A percentile compares a stretch with the other conserved stretches of the same genome.
phyloP scores from a whole-genome alignment of 2,888 invertebrate species.

The Cosmia pyralina region DNA sequence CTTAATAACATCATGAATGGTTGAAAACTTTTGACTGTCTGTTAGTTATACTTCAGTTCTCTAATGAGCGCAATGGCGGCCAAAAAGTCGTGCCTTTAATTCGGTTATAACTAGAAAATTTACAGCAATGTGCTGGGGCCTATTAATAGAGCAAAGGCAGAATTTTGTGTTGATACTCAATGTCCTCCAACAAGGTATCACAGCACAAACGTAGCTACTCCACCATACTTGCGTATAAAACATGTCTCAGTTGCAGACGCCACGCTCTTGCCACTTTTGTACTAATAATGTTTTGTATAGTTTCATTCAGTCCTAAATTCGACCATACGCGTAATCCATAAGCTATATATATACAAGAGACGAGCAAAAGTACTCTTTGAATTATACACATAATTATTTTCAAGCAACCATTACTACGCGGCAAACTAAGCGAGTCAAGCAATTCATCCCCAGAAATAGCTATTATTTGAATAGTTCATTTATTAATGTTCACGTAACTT shows the following conservation, averaged over 20 bases:
- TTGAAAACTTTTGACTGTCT: slow-evolving; percentile 34
- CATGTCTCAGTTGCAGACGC: neutral
- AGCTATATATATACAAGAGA: slow-evolving; percentile 3
- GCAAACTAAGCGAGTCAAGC: slow-evolving; percentile 31
- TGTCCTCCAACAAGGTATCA: neutral
- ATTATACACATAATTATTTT: slow-evolving; percentile 44
- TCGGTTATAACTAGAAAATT: slow-evolving; percentile 31
- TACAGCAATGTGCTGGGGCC: slow-evolving; percentile 22
- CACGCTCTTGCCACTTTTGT: slow-evolving; percentile 1
- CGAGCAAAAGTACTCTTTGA: slow-evolving; percentile 27
- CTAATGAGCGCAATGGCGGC: slow-evolving; percentile 32
- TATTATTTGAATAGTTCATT: slow-evolving; percentile 42
- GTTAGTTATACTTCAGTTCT: slow-evolving; percentile 15
- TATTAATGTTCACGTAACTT: slow-evolving; percentile 44
- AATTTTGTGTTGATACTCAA: slow-evolving; percentile 31
- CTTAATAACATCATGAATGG: slow-evolving; percentile 29
- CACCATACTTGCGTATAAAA: neutral
- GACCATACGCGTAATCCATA: slow-evolving; percentile 1
- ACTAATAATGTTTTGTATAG: slow-evolving; percentile 16
- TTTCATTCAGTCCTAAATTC: slow-evolving; percentile 1
- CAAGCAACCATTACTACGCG: slow-evolving; percentile 40
- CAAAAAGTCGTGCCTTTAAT: slow-evolving; percentile 38
- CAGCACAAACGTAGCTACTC: neutral
- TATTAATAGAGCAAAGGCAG: slow-evolving; percentile 35
- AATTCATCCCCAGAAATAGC: slow-evolving; percentile 37